These are phyloP conservation scores for Australoheros scitulus DNA, from an alignment of 2,113 vertebrate genomes.

Conservation along the genomic window DNA sequence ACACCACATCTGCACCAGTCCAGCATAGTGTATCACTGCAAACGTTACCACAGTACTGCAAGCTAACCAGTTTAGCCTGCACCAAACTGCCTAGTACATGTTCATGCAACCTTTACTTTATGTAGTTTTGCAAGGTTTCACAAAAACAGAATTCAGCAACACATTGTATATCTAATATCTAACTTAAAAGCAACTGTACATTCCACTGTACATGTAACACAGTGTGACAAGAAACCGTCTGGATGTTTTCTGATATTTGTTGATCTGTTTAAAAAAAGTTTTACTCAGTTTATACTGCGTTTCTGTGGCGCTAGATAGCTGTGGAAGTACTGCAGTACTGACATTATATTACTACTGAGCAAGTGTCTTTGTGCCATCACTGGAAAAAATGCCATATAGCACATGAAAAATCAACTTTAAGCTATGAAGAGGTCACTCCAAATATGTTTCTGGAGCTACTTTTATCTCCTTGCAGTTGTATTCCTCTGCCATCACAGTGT, in stretches of 20 bases:
- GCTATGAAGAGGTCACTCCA: not conserved
- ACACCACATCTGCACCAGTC: not conserved
- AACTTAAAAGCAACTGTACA: not conserved
- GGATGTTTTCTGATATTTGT: not conserved
- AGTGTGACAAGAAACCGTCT: not conserved
- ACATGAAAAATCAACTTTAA: not conserved
- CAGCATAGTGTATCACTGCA: not conserved
- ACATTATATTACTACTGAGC: not conserved
- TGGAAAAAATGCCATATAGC: not conserved
- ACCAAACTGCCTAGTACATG: not conserved
- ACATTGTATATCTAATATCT: not conserved
- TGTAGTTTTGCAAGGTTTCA: not conserved
- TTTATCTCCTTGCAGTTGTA: not conserved
- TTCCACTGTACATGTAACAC: not conserved
- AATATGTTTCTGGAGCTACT: not conserved
- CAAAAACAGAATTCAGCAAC: not conserved
- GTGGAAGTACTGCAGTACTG: not conserved
- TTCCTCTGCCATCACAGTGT: not conserved
- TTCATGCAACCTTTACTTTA: not conserved
- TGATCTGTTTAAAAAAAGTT: no score
- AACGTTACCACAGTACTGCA: not conserved
- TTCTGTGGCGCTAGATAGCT: not conserved
- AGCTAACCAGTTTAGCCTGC: not conserved
- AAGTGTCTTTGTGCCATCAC: not conserved
- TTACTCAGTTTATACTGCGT: not conserved